These are phyloP conservation scores for Xerus rutilus DNA, from an alignment of 2,797 vertebrate species.

Conservation along the genomic window DNA sequence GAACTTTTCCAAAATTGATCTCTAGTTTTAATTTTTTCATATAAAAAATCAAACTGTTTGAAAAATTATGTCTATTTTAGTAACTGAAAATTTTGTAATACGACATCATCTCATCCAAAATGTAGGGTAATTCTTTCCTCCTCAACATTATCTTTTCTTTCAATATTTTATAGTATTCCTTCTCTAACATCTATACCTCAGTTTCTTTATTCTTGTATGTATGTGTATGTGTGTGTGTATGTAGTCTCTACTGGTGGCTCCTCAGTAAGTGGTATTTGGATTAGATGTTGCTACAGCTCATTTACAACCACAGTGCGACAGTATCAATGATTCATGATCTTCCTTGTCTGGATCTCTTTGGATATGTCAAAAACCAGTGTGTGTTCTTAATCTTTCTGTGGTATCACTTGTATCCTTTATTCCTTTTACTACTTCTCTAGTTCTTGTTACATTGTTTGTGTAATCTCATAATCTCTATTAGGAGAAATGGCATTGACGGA, in stretches of 20 bases:
- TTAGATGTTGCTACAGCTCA: not conserved
- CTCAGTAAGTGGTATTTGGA: not conserved
- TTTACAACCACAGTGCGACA: not conserved
- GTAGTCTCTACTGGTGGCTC: not conserved
- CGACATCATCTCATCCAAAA: not conserved
- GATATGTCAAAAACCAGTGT: not conserved
- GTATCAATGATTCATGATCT: not conserved
- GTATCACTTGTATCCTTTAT: not conserved
- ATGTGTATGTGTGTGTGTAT: not conserved
- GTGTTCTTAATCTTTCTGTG: not conserved
- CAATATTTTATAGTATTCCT: not conserved
- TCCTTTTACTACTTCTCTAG: no score
- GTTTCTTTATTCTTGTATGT: not conserved
- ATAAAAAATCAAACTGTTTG: not conserved
- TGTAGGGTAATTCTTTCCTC: not conserved
- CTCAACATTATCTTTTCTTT: not conserved
- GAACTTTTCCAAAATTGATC: not conserved
- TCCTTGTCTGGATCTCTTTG: not conserved
- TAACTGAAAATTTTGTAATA: not conserved
- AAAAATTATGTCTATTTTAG: not conserved
- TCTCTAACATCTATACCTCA: not conserved
- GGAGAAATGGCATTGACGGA: not conserved
- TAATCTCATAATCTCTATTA: not conserved
- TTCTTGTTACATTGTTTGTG: not conserved
- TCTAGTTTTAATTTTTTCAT: not conserved